Conservation (phyloP, 2,113 vertebrate species). For the Silurus meridionalis region DNA sequence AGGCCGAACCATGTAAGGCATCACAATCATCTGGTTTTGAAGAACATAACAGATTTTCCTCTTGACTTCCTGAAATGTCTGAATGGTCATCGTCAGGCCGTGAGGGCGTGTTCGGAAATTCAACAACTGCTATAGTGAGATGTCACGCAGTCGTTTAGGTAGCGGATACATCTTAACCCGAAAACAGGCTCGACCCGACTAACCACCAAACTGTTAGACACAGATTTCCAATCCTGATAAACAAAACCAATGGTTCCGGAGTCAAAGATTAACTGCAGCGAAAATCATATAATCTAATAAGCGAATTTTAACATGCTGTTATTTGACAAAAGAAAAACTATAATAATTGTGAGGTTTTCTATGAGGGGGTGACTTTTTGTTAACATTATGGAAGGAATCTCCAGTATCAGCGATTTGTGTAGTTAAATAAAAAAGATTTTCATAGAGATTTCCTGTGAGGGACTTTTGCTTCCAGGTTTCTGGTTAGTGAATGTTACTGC, state of each 20-base stretch:
- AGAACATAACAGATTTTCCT: not conserved
- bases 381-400: not conserved
- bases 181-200: not conserved
- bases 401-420: not conserved
- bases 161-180: not conserved
- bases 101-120: not conserved
- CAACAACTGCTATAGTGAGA: not conserved
- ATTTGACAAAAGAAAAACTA: no score
- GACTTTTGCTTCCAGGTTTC: no score
- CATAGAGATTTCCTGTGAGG: not conserved
- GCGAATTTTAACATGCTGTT: no score
- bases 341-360: not conserved
- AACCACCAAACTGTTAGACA: not conserved
- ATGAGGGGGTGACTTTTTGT: not conserved
- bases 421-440: not conserved
- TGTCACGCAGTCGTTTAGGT: not conserved
- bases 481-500: no score
- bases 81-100: not conserved
- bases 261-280: no score
- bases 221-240: not conserved
- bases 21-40: not conserved
- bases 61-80: constrained; percentile 16
- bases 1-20: not conserved
- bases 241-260: not conserved
- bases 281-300: not conserved